These are phyloP conservation scores for Spinus pinus DNA, from an alignment of 2,797 vertebrate species.

Conservation along the genomic window DNA sequence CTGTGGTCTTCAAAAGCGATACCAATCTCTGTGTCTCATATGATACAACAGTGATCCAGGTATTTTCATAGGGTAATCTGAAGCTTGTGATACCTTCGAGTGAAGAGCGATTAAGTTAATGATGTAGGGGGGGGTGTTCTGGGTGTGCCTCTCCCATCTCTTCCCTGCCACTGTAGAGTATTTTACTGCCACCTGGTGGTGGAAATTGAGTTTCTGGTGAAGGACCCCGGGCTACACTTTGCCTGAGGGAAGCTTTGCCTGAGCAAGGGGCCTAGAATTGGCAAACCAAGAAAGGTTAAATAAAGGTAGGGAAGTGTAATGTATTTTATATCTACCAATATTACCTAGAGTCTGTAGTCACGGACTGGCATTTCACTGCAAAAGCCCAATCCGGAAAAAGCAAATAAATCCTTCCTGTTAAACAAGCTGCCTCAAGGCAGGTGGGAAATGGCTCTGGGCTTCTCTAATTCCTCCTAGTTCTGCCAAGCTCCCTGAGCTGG, in stretches of 20 bases:
- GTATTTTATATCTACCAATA: not conserved
- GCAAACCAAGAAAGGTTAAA: not conserved
- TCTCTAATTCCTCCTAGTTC: not conserved
- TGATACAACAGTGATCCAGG: not conserved
- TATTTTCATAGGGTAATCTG: not conserved
- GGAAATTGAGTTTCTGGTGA: not conserved
- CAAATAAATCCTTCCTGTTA: not conserved
- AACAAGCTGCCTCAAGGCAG: not conserved
- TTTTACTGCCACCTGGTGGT: slow-evolving; percentile 42
- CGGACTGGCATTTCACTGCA: rapidly evolving
- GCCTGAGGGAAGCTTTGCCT: not conserved
- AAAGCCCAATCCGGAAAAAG: not conserved
- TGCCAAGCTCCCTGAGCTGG: not conserved
- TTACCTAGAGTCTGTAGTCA: not conserved
- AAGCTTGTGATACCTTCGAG: not conserved
- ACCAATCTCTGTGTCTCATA: not conserved
- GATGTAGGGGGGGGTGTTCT: rapidly evolving
- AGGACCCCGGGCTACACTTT: rapidly evolving
- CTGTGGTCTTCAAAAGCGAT: not conserved
- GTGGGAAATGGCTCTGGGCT: not conserved
- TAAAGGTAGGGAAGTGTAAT: not conserved
- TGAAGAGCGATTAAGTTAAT: rapidly evolving
- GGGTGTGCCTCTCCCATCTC: rapidly evolving
- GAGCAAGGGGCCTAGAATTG: not conserved
- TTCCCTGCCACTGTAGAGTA: not conserved